phyloP scores from a whole-genome alignment of 2,888 invertebrate species.

The Hirtodrosophila confusa region DNA sequence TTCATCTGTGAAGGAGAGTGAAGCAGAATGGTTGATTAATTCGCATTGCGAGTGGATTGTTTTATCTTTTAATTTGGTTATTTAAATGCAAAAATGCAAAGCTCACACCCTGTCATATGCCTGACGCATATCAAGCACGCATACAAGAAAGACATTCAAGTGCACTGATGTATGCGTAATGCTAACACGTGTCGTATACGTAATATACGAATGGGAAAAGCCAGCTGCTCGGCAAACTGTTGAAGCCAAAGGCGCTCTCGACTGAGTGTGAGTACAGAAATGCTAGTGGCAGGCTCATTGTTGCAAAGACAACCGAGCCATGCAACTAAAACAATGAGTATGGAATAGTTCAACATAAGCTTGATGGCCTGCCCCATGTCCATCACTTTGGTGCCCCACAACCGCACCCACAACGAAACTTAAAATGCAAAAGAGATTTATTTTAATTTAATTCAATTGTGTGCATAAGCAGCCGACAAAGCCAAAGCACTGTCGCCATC shows the following conservation, averaged over 20 bases:
- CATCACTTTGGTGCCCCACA: not conserved
- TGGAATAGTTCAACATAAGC: not conserved
- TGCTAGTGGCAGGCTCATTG: slow-evolving; percentile 18
- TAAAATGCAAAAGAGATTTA: slow-evolving; percentile 43
- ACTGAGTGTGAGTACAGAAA: not conserved
- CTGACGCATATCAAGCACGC: slow-evolving; percentile 47
- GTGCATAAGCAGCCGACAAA: slow-evolving; percentile 8
- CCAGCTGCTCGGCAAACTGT: slow-evolving; percentile 19
- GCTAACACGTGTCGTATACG: slow-evolving; percentile 60
- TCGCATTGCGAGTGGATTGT: slow-evolving; percentile 43
- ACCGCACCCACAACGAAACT: not conserved
- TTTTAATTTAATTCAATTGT: slow-evolving; percentile 57
- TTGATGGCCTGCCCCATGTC: too few species aligned
- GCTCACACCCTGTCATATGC: slow-evolving; percentile 21
- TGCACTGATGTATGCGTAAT: slow-evolving; percentile 48
- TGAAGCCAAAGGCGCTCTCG: not conserved
- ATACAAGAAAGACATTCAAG: slow-evolving; percentile 31
- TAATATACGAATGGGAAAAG: slow-evolving; percentile 33
- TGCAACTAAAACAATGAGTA: not conserved
- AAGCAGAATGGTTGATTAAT: slow-evolving; percentile 35
- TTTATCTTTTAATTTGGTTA: slow-evolving; percentile 65
- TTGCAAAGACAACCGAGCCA: slow-evolving; percentile 7
- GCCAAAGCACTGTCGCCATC: slow-evolving; percentile 8
- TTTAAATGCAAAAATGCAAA: slow-evolving; percentile 75
- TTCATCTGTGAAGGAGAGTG: slow-evolving; percentile 74